Conservation (phyloP, 2,888 invertebrate species). For the Parochlus steinenii region DNA sequence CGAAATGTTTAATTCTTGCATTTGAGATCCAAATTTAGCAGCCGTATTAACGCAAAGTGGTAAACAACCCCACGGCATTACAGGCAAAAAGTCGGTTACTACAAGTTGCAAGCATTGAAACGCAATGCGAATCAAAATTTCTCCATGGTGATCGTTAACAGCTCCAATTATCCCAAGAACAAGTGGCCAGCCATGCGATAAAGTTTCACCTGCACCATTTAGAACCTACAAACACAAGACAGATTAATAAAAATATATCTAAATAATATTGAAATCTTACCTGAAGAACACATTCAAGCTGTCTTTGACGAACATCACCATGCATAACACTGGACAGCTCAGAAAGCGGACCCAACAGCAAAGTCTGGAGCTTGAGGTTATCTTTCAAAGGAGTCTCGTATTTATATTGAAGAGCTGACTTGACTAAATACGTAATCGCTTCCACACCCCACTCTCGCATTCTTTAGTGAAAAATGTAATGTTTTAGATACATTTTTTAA, state of each 20-base stretch:
- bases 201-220: constrained; percentile 81
- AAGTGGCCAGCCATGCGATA: constrained; percentile 89
- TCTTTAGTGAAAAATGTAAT: too few relatives aligned
- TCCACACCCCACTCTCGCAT: constrained; percentile 98
- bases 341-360: constrained; percentile 77
- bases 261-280: too few relatives aligned
- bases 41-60: constrained; percentile 83
- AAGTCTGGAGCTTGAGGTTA: constrained; percentile 73
- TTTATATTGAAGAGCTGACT: constrained; percentile 75
- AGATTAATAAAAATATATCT: too few relatives aligned
- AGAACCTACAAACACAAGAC: too few relatives aligned
- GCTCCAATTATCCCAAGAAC: constrained; percentile 92
- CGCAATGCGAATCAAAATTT: constrained; percentile 79
- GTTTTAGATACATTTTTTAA: too few relatives aligned
- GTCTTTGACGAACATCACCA: constrained; percentile 85
- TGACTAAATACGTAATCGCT: constrained; percentile 85
- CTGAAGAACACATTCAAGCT: constrained; percentile 85
- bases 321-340: constrained; percentile 80
- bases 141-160: constrained; percentile 82
- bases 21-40: constrained; percentile 90
- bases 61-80: constrained; percentile 83
- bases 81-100: constrained; percentile 83
- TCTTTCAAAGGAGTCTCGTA: constrained; percentile 68
- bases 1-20: constrained; percentile 91
- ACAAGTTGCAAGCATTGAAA: constrained; percentile 93